Evolutionary conservation across 2,888 invertebrate species (phyloP).

Genomic region (Drosophila helvetica): DNA sequence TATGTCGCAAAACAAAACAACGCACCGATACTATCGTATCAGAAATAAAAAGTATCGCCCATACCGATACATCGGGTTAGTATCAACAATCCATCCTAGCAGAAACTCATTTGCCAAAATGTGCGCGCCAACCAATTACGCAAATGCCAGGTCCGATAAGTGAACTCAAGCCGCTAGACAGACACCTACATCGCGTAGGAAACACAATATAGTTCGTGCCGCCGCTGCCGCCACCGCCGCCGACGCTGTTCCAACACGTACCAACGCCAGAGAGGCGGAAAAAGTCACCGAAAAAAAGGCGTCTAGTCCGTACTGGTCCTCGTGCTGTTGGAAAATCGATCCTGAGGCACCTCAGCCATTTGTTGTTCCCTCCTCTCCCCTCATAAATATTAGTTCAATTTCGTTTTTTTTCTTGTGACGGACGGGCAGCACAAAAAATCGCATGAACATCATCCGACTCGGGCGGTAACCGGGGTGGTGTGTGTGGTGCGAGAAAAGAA

Average conservation of each 20-base stretch:
- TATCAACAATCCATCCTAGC: too few species aligned
- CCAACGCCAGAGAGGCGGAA: constrained; percentile 8
- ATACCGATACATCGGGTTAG: too few species aligned
- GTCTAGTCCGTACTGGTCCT: constrained; percentile 14
- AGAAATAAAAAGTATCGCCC: too few species aligned
- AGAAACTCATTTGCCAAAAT: constrained; percentile 9
- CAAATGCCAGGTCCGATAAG: constrained; percentile 19
- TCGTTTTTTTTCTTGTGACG: constrained; percentile 31
- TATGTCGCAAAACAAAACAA: too few species aligned
- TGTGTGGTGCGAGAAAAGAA: constrained; percentile 28
- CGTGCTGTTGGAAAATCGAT: constrained; percentile 38
- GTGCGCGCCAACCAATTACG: constrained; percentile 33
- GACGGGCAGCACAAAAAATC: constrained; percentile 3
- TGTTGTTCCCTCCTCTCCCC: neutral
- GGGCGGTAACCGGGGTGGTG: constrained; percentile 20
- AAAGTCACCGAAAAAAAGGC: constrained; percentile 13
- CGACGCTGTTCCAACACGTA: constrained; percentile 14
- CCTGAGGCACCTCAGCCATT: neutral
- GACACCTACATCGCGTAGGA: neutral
- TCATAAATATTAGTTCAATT: neutral
- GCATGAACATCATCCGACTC: constrained; percentile 10
- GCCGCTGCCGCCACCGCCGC: neutral
- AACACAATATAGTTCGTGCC: neutral
- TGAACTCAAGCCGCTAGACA: constrained; percentile 1
- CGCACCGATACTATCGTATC: too few species aligned